These are phyloP conservation scores for Darevskia mixta DNA, from an alignment of 2,797 vertebrate genomes.

Conservation along the genomic window DNA sequence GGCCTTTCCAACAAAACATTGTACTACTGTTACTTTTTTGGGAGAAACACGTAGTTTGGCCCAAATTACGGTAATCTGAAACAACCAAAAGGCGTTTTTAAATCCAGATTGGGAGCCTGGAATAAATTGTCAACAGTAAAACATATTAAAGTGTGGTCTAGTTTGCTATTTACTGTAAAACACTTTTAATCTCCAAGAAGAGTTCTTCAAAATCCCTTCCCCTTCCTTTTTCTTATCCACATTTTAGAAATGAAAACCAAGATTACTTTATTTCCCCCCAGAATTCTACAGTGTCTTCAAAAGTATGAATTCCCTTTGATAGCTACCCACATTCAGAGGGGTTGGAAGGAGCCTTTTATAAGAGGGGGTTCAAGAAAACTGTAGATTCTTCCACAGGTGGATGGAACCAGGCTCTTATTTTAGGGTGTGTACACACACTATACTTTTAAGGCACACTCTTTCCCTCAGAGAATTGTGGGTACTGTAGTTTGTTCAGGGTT, in stretches of 20 bases:
- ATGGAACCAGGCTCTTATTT: background rate
- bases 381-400: background rate
- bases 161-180: conserved; percentile 26
- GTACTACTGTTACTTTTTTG: too few species aligned
- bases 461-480: too few species aligned
- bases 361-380: background rate
- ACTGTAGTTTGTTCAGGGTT: too few species aligned
- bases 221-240: background rate
- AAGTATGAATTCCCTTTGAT: background rate
- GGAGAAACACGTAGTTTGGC: background rate
- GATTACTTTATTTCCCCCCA: background rate
- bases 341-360: background rate
- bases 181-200: conserved; percentile 5
- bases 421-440: background rate
- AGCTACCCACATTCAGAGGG: background rate
- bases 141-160: conserved; percentile 11
- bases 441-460: too few species aligned
- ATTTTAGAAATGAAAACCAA: background rate
- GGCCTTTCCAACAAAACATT: too few species aligned
- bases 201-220: background rate
- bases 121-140: background rate
- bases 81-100: background rate
- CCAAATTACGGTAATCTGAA: background rate
- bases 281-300: background rate
- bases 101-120: background rate